Base-by-base conservation (phyloP, 1,140 invertebrate species). In the Cotesia vestalis region DNA sequence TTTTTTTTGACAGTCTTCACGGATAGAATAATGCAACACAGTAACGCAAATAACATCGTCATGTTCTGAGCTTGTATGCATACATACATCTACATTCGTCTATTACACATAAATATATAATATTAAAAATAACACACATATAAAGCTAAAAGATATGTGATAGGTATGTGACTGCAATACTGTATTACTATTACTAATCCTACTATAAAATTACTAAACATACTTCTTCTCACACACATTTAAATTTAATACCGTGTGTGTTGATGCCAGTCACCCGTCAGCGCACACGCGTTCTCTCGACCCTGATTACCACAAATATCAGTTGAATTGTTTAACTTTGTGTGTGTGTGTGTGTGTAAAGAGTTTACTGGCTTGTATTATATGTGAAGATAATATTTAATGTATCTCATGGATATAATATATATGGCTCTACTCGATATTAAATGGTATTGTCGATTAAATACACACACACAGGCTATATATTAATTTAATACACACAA, bases 271-370 rank as follows among this genome's bases (percentile, higher is more conserved):
- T 55, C 53, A 55, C 53, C 53, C 53, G 17, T 55, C 53, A 55
- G 53, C 53, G 53, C n/a, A 55, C 53, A 55, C 53, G 53, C 53
- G 17, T 55, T 55, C 53, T 55, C 53, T 6, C 53, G 53, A 55
- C 53, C 53, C 53, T 55, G 53, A 55, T 55, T 55, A 20, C 53
- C 53, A 55, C 53, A 14, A 55, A 55, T 55, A 55, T 55, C 53
- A n/a, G 53, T 55, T 55, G 8, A 55, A 55, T 55, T 12, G 40
- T 46, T 46, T 46, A 5, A 46, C 3, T 11, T 11, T 46, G 40
- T 46, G 8, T 46, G 11, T 46, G 40, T 46, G 40, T 46, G 11
- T 46, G 5, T 46, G 40, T 46, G 40, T 11, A 46, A 46, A 46
- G 5, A 46, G 40, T 46, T 46, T 46, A 46, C 40, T 2, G 6